Percentiles rank a stretch among this genome's conserved stretches.
These are phyloP conservation scores for Hoplostethus atlanticus DNA, from an alignment of 2,797 vertebrate genomes.

Conservation along the genomic window DNA sequence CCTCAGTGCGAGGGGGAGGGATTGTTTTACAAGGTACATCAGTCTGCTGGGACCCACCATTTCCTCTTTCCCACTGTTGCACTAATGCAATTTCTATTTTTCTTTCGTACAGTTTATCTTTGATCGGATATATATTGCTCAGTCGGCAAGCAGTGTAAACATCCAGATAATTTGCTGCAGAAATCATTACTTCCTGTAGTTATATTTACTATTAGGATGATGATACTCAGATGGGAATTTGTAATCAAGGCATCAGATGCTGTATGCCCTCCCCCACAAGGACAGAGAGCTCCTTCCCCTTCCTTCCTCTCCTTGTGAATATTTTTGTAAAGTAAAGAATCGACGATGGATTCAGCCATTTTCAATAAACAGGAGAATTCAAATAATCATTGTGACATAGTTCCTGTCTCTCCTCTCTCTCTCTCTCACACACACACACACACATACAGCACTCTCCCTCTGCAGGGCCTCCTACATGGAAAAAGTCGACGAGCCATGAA, in stretches of 20 bases:
- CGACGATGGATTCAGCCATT: slow-evolving; percentile 73
- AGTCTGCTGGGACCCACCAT: slow-evolving; percentile 87
- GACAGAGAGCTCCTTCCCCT: slow-evolving; percentile 21
- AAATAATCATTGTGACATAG: slow-evolving; percentile 75
- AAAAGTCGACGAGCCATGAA: slow-evolving; percentile 61
- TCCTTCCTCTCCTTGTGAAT: slow-evolving; percentile 70
- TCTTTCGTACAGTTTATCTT: slow-evolving; percentile 88
- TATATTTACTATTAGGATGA: slow-evolving; percentile 81
- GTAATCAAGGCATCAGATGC: slow-evolving; percentile 80
- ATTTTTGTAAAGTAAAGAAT: slow-evolving; percentile 76
- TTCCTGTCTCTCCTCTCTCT: slow-evolving; percentile 18
- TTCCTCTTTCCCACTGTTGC: slow-evolving; percentile 88
- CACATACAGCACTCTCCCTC: slow-evolving; percentile 17
- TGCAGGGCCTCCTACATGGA: slow-evolving; percentile 54
- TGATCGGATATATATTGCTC: slow-evolving; percentile 89
- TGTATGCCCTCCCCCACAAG: slow-evolving; percentile 32
- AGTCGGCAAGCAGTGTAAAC: slow-evolving; percentile 84
- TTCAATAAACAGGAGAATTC: slow-evolving; percentile 82
- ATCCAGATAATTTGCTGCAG: slow-evolving; percentile 86
- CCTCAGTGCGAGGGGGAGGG: slow-evolving; percentile 73
- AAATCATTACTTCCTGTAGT: slow-evolving; percentile 89
- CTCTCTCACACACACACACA: slow-evolving; percentile 21
- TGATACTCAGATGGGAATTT: slow-evolving; percentile 74
- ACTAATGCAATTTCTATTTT: slow-evolving; percentile 83
- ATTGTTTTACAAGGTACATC: slow-evolving; percentile 88